Conservation (phyloP, 1,140 invertebrate species). For the Zaprionus taronus region DNA sequence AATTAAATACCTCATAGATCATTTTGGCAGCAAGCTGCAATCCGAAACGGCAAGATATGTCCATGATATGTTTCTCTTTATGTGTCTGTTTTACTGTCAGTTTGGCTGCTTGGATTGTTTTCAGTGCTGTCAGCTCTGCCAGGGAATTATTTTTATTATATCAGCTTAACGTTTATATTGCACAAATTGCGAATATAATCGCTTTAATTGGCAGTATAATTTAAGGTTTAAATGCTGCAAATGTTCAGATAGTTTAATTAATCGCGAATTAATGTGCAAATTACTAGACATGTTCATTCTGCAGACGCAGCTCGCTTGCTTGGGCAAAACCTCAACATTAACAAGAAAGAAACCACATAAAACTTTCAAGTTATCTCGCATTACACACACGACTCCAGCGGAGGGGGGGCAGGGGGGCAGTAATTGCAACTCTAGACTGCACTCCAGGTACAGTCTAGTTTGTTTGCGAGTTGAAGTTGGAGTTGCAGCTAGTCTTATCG, state of each 20-base stretch:
- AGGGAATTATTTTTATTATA: slow-evolving; percentile 20
- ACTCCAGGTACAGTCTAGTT: slow-evolving; percentile 9
- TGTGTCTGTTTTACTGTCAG: background rate
- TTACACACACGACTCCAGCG: slow-evolving; percentile 23
- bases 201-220: slow-evolving; percentile 10
- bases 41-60: slow-evolving; percentile 24
- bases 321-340: background rate
- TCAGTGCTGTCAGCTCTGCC: slow-evolving; percentile 2
- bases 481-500: slow-evolving; percentile 34
- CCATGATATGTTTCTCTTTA: slow-evolving; percentile 19
- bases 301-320: background rate
- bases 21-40: slow-evolving; percentile 39
- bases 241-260: slow-evolving; percentile 1
- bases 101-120: background rate
- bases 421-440: slow-evolving; percentile 38
- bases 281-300: background rate
- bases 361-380: slow-evolving; percentile 34
- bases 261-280: slow-evolving; percentile 8
- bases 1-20: slow-evolving; percentile 48
- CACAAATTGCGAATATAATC: slow-evolving; percentile 54
- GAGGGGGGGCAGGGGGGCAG: background rate
- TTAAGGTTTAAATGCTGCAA: background rate
- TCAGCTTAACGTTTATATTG: slow-evolving; percentile 55
- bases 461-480: slow-evolving; percentile 21
- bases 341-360: slow-evolving; percentile 24